These are phyloP conservation scores for Phyllopteryx taeniolatus DNA, from an alignment of 2,113 vertebrate species.

Conservation along the genomic window DNA sequence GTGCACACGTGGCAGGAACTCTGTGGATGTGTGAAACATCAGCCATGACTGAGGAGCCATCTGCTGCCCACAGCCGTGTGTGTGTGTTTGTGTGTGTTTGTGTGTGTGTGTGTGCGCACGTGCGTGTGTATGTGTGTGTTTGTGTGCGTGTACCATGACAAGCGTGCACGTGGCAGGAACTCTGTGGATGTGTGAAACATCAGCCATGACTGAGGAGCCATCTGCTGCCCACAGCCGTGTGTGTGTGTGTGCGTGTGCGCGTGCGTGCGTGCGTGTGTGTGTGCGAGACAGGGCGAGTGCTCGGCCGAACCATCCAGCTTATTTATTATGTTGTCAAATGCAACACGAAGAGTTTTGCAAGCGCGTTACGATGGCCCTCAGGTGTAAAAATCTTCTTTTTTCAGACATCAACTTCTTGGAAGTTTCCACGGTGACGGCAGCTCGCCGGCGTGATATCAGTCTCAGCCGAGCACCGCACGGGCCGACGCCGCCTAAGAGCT, in stretches of 20 bases:
- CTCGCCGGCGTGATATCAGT: background rate
- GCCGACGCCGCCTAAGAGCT: background rate
- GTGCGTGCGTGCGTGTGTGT: background rate
- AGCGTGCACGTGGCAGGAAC: conserved; percentile 3
- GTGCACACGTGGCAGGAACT: conserved; percentile 1
- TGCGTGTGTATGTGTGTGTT: background rate
- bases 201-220: conserved; percentile 69
- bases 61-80: conserved; percentile 15
- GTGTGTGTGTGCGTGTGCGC: background rate
- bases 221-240: conserved; percentile 49
- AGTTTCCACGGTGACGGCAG: background rate
- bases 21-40: conserved; percentile 68
- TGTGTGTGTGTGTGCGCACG: no score
- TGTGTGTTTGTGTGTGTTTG: no score
- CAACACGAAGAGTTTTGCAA: background rate
- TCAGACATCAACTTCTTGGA: background rate
- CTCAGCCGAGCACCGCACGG: background rate
- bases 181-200: conserved; percentile 67
- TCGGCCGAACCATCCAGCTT: background rate
- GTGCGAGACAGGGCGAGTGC: background rate
- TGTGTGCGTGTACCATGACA: background rate
- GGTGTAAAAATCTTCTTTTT: background rate
- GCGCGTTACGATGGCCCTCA: background rate
- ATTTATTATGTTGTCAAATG: background rate
- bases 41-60: conserved; percentile 66